These are phyloP conservation scores for Luperina testacea DNA, from an alignment of 2,888 invertebrate species.

Conservation along the genomic window DNA sequence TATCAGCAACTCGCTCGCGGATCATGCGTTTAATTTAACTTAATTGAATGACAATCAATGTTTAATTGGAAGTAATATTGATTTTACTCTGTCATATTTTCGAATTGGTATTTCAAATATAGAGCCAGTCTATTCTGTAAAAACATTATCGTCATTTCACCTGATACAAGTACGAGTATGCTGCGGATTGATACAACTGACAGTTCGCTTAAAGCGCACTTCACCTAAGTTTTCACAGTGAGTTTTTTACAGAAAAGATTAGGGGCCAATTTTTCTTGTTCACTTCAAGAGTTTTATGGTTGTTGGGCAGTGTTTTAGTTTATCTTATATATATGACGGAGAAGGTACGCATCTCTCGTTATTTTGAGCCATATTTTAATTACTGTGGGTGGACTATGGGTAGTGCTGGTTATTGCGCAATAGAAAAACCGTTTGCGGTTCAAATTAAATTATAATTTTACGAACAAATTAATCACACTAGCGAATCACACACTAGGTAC, in stretches of 20 bases:
- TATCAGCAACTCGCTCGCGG: conserved; percentile 58
- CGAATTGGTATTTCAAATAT: not conserved
- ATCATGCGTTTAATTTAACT: conserved; percentile 59
- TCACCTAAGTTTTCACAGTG: not conserved
- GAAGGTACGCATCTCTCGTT: too few species aligned
- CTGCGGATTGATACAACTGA: not conserved
- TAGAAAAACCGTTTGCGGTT: too few species aligned
- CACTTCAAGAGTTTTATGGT: not conserved
- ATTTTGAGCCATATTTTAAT: too few species aligned
- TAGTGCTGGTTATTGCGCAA: too few species aligned
- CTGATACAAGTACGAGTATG: too few species aligned
- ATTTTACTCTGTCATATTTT: conserved; percentile 20
- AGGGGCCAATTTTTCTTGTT: not conserved
- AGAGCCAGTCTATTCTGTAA: not conserved
- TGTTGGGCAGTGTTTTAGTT: too few species aligned
- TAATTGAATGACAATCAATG: conserved; percentile 37
- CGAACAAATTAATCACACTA: too few species aligned
- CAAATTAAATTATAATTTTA: too few species aligned
- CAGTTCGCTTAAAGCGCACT: not conserved
- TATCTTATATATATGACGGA: too few species aligned
- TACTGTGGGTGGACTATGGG: too few species aligned
- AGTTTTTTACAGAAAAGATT: too few species aligned
- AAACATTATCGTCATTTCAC: not conserved
- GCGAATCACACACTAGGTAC: too few species aligned
- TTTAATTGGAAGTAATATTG: conserved; percentile 25